phyloP scores from a whole-genome alignment of 2,888 invertebrate species.

The Neuroscelio doddi region DNA sequence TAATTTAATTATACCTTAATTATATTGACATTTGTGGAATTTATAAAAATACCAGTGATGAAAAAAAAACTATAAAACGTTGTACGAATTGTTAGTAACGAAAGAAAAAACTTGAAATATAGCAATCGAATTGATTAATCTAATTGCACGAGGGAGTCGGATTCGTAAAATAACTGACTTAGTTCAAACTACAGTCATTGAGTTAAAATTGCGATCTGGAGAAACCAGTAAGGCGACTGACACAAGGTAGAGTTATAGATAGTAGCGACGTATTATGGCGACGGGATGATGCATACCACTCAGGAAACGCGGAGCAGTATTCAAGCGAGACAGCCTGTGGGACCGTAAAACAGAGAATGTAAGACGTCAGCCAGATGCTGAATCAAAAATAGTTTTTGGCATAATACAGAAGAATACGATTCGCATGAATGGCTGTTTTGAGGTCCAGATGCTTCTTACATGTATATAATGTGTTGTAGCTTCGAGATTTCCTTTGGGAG shows the following conservation, averaged over 20 bases:
- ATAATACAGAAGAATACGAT: background rate
- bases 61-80: too few relatives aligned
- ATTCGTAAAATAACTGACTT: background rate
- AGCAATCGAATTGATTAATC: too few relatives aligned
- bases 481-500: conserved; percentile 8
- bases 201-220: conserved; percentile 2
- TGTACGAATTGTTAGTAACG: too few relatives aligned
- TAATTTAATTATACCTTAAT: too few relatives aligned
- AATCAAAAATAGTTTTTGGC: conserved; percentile 8
- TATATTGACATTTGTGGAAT: too few relatives aligned
- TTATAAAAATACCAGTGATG: too few relatives aligned
- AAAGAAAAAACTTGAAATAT: too few relatives aligned
- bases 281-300: conserved; percentile 11
- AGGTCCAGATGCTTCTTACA: too few relatives aligned
- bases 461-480: background rate
- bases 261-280: conserved; percentile 13
- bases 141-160: too few relatives aligned
- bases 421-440: conserved; percentile 3
- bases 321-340: background rate
- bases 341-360: background rate
- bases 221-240: conserved; percentile 1
- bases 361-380: conserved; percentile 1
- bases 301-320: background rate
- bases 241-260: conserved; percentile 13
- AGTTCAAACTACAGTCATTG: background rate